phyloP scores from a whole-genome alignment of 2,888 invertebrate species.

The Sericinus montela region DNA sequence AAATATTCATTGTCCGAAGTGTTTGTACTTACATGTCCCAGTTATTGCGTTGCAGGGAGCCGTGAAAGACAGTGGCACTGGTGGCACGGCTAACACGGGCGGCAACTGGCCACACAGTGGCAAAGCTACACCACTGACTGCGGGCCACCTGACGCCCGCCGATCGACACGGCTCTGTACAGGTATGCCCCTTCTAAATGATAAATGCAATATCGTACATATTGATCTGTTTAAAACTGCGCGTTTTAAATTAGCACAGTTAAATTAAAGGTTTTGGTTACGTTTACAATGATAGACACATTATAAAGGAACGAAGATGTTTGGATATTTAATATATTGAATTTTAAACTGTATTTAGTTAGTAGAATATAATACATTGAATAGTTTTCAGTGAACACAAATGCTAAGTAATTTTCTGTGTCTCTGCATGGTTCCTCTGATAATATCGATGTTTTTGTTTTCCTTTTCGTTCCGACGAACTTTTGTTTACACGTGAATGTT shows the following conservation, averaged over 20 bases:
- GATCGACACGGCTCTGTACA: conserved; percentile 98
- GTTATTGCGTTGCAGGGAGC: conserved; percentile 39
- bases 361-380: too few relatives aligned
- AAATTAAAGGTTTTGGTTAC: too few relatives aligned
- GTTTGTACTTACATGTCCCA: too few relatives aligned
- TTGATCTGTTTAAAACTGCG: too few relatives aligned
- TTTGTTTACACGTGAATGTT: conserved; percentile 60
- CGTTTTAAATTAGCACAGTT: too few relatives aligned
- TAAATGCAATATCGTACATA: too few relatives aligned
- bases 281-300: too few relatives aligned
- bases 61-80: conserved; percentile 64
- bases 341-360: too few relatives aligned
- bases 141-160: conserved; percentile 93
- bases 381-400: neutral
- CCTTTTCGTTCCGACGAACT: conserved; percentile 22
- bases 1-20: too few relatives aligned
- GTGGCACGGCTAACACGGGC: conserved; percentile 84
- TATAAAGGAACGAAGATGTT: too few relatives aligned
- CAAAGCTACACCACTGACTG: conserved; percentile 90
- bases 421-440: conserved; percentile 21
- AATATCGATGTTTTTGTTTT: conserved; percentile 22
- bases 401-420: neutral
- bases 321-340: too few relatives aligned
- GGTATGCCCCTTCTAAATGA: conserved; percentile 68
- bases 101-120: conserved; percentile 90